A percentile compares a stretch with the other conserved stretches of the same genome.
These are phyloP conservation scores for Arctia plantaginis DNA, from an alignment of 2,888 invertebrate species.

Conservation along the genomic window DNA sequence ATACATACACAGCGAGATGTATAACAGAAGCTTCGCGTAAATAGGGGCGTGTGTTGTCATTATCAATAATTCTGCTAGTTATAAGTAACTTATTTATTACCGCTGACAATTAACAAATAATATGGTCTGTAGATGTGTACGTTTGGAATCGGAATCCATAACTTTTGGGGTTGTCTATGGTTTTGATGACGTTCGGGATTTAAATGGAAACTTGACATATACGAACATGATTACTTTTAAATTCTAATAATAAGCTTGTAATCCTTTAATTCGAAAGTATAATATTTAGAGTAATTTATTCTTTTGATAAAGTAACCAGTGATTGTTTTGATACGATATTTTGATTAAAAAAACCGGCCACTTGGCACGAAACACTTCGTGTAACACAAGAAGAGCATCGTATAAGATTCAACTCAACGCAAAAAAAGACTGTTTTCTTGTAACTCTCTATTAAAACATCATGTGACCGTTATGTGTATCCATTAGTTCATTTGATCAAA, in stretches of 20 bases:
- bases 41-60: slow-evolving; percentile 14
- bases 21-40: neutral
- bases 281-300: neutral
- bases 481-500: no score
- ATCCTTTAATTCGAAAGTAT: neutral
- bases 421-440: no score
- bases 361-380: no score
- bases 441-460: no score
- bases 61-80: neutral
- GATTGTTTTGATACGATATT: neutral
- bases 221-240: neutral
- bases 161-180: neutral
- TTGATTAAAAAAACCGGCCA: neutral
- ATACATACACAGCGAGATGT: slow-evolving; percentile 2
- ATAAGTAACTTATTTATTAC: neutral
- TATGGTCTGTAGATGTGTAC: neutral
- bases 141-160: neutral
- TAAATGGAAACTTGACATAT: neutral
- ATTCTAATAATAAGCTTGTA: neutral
- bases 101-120: neutral
- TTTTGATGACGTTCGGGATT: neutral
- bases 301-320: neutral
- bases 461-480: no score
- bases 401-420: no score
- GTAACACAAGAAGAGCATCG: no score